Base-by-base conservation (phyloP, 2,888 invertebrate species). In the Slavum lentiscoides region DNA sequence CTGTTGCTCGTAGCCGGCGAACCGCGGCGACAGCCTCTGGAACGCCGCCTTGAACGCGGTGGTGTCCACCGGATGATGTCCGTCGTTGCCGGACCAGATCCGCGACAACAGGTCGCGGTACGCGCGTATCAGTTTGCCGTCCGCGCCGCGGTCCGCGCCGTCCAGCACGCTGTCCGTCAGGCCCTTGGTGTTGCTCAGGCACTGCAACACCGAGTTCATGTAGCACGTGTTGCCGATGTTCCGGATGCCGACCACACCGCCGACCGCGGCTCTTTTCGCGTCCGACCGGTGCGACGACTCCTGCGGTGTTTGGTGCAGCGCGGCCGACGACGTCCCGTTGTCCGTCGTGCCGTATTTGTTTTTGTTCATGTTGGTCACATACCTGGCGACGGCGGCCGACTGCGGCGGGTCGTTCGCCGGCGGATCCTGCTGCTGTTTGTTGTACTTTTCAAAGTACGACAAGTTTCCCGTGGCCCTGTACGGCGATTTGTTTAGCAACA, bases 211-310 rank as follows among this genome's bases (percentile, higher is more conserved):
- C 68, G 95, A 94, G 88, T 97, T 98, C 96, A 97, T 96, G 86
- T 97, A 98, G 87, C 98, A 98, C 0, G 96, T 96, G 88, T 98
- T 98, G 73, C 95, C 95, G 37, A 97, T 89, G 88, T 98, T 98
- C 86, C 93, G 92, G 72, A 98, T 88, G 3, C 97, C 97, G 3
- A 95, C 95, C 83, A 94, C 89, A 0, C 94, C 89, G 0, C 94
- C 95, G 30, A 30, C 30, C 2, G 4, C 30, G 30, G 30, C 30
- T 67, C 55, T 80, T 62, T 72, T 80, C 17, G 75, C 37, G 39
- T 69, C 77, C 37, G 76, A 74, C 23, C 43, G 43, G 58, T 58
- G 58, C 49, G 74, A 64, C 49, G 43, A 13, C 15, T 11, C 49
- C 13, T 11, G 13, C 15, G 7, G 9, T 9, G 3, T 2, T 5